Conservation (phyloP, 1,140 invertebrate species). For the Episyrphus balteatus region DNA sequence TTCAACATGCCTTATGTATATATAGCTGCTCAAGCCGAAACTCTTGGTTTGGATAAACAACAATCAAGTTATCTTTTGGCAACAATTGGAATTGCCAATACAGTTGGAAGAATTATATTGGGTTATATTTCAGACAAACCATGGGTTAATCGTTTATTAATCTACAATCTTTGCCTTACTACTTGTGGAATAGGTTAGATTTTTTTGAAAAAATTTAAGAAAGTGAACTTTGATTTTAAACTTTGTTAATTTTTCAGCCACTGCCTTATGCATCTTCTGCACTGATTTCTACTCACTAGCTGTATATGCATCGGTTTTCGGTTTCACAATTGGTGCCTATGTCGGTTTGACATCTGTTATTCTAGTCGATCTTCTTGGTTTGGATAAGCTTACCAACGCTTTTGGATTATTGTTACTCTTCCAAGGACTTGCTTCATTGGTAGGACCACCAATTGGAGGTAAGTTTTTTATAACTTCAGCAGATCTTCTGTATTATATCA, state of each 20-base stretch:
- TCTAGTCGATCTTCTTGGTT: slow-evolving; percentile 72
- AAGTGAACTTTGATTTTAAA: neutral
- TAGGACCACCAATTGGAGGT: slow-evolving; percentile 84
- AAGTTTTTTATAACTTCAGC: slow-evolving; percentile 17
- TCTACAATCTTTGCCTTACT: slow-evolving; percentile 81
- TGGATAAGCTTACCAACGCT: slow-evolving; percentile 82
- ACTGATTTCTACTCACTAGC: slow-evolving; percentile 54
- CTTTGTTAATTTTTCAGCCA: slow-evolving; percentile 52
- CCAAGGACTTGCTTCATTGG: slow-evolving; percentile 80
- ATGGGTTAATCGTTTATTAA: slow-evolving; percentile 72
- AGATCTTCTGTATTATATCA: neutral
- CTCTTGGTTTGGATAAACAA: slow-evolving; percentile 43
- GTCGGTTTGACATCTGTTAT: slow-evolving; percentile 87
- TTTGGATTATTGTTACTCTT: slow-evolving; percentile 86
- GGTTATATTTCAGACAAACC: slow-evolving; percentile 79
- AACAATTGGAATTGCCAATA: slow-evolving; percentile 77
- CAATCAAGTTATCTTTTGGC: slow-evolving; percentile 56
- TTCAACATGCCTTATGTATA: slow-evolving; percentile 92
- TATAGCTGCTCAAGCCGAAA: slow-evolving; percentile 54
- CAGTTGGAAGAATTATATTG: slow-evolving; percentile 73
- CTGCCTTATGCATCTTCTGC: slow-evolving; percentile 63
- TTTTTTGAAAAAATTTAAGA: neutral
- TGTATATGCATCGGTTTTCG: slow-evolving; percentile 71
- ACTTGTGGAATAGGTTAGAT: slow-evolving; percentile 69
- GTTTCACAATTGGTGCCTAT: slow-evolving; percentile 83